Evolutionary conservation across 2,113 vertebrate species (phyloP), one percentile per base, ranked within the genome.

Genomic region (Prolemur simus): DNA sequence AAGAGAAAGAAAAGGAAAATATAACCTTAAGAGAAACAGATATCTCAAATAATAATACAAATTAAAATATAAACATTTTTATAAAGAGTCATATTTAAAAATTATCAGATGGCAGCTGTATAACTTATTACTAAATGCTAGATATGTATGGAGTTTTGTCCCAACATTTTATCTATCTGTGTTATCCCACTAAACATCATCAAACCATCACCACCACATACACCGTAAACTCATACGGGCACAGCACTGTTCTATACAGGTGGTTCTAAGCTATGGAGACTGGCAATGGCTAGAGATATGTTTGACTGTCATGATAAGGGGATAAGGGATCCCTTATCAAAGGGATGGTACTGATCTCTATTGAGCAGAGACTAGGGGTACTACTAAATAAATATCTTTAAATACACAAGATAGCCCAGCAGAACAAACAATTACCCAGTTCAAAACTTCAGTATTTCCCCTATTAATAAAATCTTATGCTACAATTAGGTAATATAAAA

Each of bases 311-410:
- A 3, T 21, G 25, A 69, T 0, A 91, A 25, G 6, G 6, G n/a
- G 2, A 32, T 2, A 1, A 13, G 25, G 9, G 12, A 34, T 80
- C n/a, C n/a, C n/a, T n/a, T n/a, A n/a, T n/a, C n/a, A n/a, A 1
- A 13, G 25, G 9, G 8, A 34, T 80, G 2, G 3, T 34, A 58
- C 12, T 66, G 15, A 89, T 27, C 32, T 83, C 37, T 56, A 6
- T 0, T 83, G 74, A 54, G 23, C 52, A 82, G 34, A 77, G 17
- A 32, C 3, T 64, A 69, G 23, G 49, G 21, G 52, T 27, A 34
- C 5, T 71, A 52, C 23, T 84, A 29, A 90, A 45, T 63, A 37
- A 80, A 17, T 58, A 27, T 60, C 47, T 20, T 60, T 18, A 10
- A 27, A 49, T 69, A 32, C 18, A 1, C 34, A 91, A 7, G 12